Evolutionary conservation across 2,797 vertebrate species (phyloP), one percentile per base, ranked within the genome.

Genomic region (Sebastes reedi): DNA sequence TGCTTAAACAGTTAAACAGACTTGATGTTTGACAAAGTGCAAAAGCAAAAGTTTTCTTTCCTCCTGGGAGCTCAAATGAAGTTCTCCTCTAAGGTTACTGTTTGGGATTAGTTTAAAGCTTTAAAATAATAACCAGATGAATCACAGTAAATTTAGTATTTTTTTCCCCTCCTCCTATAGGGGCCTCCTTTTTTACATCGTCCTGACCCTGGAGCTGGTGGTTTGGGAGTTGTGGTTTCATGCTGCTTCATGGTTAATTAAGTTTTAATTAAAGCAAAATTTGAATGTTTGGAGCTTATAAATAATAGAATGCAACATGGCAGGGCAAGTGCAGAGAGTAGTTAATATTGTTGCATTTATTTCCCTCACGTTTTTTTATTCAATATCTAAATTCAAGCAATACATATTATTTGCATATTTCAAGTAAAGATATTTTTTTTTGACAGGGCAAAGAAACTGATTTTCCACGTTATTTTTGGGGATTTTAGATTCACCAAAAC

Each of bases 181-280:
- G 72, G 66, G 61, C 64, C 80, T 83, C 36, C 12, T 39, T 39
- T 36, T 79, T 68, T 55, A 74, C 70, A 74, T 52, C 18, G 82
- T 84, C 83, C 66, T 87, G 90, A 88, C 84, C 81, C 42, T 14
- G 6, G 42, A 62, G 69, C 55, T 50, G 39, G 46, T 58, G 69
- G 25, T 22, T 54, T 55, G 64, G 59, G 30, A 75, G 50, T 42
- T 77, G 60, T 50, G 67, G 71, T 77, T 88, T 83, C 75, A 85
- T 61, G 50, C 42, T 70, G 30, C 55, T 55, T n/a, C 2, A 13
- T 77, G 64, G 22, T 75, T 82, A 59, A 78, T 79, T 77, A 34
- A 12, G 18, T 39, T 77, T 79, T 61, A 69, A 80, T 75, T 55
- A 61, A 67, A 72, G 18, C n/a, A 65, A 29, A 78, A 52, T 67